Evolutionary conservation across 2,797 vertebrate genomes (phyloP).

Genomic region (Schizothorax lantsangensis): DNA sequence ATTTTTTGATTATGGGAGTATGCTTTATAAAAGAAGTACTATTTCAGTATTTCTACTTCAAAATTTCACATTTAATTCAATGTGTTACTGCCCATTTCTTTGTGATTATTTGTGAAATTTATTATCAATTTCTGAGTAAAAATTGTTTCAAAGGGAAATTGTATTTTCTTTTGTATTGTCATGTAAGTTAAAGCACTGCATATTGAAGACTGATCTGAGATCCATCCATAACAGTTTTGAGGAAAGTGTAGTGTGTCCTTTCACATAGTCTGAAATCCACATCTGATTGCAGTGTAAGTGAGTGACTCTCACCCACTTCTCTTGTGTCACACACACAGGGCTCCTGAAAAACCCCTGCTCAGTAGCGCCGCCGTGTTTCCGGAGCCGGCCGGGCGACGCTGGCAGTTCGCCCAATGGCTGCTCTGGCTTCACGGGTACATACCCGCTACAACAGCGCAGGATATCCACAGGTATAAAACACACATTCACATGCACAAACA

Average conservation of each 20-base stretch:
- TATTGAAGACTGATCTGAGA: neutral
- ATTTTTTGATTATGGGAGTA: too few species aligned
- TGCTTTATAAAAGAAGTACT: neutral
- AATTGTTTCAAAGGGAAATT: neutral
- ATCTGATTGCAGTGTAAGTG: constrained; percentile 38
- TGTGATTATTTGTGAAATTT: neutral
- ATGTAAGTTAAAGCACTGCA: neutral
- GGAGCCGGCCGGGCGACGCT: constrained; percentile 53
- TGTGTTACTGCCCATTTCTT: neutral
- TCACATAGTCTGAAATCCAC: constrained; percentile 12
- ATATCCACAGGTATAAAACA: constrained; percentile 63
- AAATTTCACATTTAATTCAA: neutral
- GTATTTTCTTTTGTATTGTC: neutral
- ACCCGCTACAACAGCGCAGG: constrained; percentile 62
- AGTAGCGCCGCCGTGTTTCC: constrained; percentile 56
- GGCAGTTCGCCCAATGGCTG: constrained; percentile 58
- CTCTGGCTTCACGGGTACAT: constrained; percentile 62
- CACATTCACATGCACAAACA: constrained; percentile 18
- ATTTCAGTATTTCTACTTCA: neutral
- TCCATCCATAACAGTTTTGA: neutral
- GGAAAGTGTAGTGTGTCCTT: neutral
- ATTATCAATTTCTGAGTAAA: neutral
- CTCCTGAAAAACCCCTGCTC: constrained; percentile 66
- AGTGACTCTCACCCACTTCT: constrained; percentile 49
- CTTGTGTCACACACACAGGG: constrained; percentile 62